Evolutionary conservation across 1,140 invertebrate species (phyloP).

Genomic region (Drosophila nigromelanica): DNA sequence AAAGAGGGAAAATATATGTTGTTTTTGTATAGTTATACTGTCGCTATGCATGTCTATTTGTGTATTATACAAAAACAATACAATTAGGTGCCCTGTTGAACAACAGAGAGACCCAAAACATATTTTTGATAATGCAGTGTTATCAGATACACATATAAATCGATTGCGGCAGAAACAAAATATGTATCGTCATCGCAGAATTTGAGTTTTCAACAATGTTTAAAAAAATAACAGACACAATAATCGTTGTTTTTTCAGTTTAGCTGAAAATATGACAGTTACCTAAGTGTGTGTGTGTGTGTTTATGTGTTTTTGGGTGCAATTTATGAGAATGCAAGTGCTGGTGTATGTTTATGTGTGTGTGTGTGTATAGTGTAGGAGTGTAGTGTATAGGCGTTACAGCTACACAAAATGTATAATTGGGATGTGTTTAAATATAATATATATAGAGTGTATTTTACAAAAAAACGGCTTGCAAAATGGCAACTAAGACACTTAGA

Average conservation of each 20-base stretch:
- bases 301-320: constrained; percentile 30
- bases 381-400: constrained; percentile 55
- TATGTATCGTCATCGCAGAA: background rate
- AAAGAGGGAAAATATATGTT: too few species aligned
- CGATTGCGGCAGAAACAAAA: background rate
- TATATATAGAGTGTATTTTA: constrained; percentile 39
- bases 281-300: constrained; percentile 26
- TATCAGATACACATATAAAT: background rate
- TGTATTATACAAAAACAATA: background rate
- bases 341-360: constrained; percentile 27
- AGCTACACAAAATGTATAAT: constrained; percentile 47
- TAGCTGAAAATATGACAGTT: background rate
- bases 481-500: constrained; percentile 77
- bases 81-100: background rate
- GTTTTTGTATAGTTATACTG: too few species aligned
- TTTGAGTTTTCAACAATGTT: background rate
- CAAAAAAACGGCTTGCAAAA: constrained; percentile 60
- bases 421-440: constrained; percentile 13
- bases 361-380: constrained; percentile 31
- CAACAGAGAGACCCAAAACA: background rate
- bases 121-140: background rate
- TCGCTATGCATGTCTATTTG: too few species aligned
- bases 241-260: background rate
- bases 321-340: constrained; percentile 48
- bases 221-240: background rate